These are phyloP conservation scores for Brachirus orientalis DNA, from an alignment of 2,113 vertebrate species.

Conservation along the genomic window DNA sequence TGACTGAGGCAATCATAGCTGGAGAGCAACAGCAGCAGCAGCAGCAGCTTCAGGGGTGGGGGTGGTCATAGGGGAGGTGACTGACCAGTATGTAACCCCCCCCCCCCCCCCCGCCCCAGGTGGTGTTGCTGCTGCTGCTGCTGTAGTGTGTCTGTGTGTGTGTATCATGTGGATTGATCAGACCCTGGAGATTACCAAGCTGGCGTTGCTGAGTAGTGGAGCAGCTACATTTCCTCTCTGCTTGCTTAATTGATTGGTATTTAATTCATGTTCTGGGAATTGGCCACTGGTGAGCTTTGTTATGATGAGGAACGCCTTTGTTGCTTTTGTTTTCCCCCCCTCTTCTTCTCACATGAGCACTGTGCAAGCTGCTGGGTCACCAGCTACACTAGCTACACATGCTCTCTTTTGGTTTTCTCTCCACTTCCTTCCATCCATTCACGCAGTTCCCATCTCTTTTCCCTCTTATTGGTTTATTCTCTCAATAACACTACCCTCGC, in stretches of 20 bases:
- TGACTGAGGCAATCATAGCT: conserved; percentile 10
- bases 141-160: conserved; percentile 11
- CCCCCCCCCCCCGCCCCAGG: conserved; percentile 2
- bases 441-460: conserved; percentile 25
- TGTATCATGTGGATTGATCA: conserved; percentile 58
- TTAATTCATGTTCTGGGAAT: conserved; percentile 66
- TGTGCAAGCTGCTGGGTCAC: conserved; percentile 25
- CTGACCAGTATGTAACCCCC: conserved; percentile 51
- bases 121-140: conserved; percentile 48
- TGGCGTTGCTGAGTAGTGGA: conserved; percentile 53
- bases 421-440: conserved; percentile 36
- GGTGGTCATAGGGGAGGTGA: background rate
- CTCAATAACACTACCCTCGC: background rate
- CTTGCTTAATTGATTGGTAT: conserved; percentile 68
- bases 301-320: conserved; percentile 23
- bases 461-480: conserved; percentile 32
- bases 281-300: conserved; percentile 46
- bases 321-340: background rate
- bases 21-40: conserved; percentile 21
- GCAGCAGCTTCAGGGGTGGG: conserved; percentile 10
- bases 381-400: too few species aligned
- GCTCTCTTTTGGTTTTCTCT: too few species aligned
- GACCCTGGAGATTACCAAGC: conserved; percentile 40
- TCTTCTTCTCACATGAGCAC: conserved; percentile 4
- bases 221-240: conserved; percentile 57